phyloP scores from a whole-genome alignment of 1,140 invertebrate species.

The Druon quercuslanigerum region DNA sequence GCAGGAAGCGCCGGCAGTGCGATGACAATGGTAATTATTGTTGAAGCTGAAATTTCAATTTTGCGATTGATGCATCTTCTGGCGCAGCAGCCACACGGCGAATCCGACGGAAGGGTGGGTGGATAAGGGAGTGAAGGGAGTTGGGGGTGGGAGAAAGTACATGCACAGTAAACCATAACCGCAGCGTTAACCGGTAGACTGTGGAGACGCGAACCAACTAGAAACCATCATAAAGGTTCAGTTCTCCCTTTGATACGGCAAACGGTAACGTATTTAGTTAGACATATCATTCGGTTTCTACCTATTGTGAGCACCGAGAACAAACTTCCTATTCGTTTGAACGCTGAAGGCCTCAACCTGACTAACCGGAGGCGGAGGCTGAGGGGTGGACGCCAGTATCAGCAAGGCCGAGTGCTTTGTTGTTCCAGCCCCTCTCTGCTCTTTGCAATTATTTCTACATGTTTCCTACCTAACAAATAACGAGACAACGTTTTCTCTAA shows the following conservation, averaged over 20 bases:
- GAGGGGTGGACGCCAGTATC: conserved; percentile 39
- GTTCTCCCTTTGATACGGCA: conserved; percentile 70
- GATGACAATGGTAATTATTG: conserved; percentile 69
- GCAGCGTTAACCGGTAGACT: conserved; percentile 59
- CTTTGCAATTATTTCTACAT: conserved; percentile 58
- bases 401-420: conserved; percentile 53
- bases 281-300: conserved; percentile 74
- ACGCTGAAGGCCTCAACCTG: conserved; percentile 54
- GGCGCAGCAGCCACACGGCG: conserved; percentile 39
- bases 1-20: conserved; percentile 48
- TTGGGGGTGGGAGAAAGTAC: conserved; percentile 58
- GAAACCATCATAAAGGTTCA: conserved; percentile 74
- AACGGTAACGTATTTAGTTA: conserved; percentile 73
- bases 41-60: conserved; percentile 71
- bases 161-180: conserved; percentile 53
- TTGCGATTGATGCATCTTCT: conserved; percentile 71
- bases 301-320: conserved; percentile 68
- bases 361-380: conserved; percentile 27
- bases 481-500: too few species aligned
- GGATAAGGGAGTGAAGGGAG: conserved; percentile 51
- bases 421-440: conserved; percentile 40
- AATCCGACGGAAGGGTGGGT: conserved; percentile 34
- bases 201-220: conserved; percentile 69
- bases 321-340: conserved; percentile 74
- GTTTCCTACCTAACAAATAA: conserved; percentile 32